Evolutionary conservation across 2,888 invertebrate genomes (phyloP), one percentile per base, ranked within the genome.

Genomic region (Volucella bombylans): DNA sequence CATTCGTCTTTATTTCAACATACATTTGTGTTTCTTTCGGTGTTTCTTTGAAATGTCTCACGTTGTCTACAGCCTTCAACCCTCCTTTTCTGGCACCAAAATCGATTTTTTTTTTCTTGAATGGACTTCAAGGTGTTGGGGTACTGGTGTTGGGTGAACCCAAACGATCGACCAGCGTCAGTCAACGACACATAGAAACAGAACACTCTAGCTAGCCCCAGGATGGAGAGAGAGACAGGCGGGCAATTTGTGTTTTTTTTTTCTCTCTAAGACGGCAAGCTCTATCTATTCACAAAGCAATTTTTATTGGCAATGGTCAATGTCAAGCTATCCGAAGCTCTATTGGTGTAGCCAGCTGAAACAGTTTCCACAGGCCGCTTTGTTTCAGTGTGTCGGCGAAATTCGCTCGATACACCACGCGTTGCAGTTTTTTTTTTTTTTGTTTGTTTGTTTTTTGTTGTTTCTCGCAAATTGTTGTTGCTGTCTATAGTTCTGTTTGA

Each of bases 231-330:
- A 55, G 54, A n/a, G 45, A 61, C 6, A 45, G 39, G 31, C 72
- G 49, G 54, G 62, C 72, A 65, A 71, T 18, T 1, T 18, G 18
- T 18, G 2, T 18, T 18, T 18, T 18, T 18, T 18, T 18, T 18
- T 18, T 18, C 1, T 18, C 2, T 18, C 2, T 18, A 18, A 18
- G 18, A 18, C 18, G 54, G 62, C 77, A 65, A 71, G 52, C 41
- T 50, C 73, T 72, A 72, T 65, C 64, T 72, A 68, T 68, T 64
- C 76, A 81, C 76, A 67, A 71, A 81, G 77, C 73, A 78, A 83
- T 85, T 85, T 77, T 85, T 81, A 85, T 85, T 80, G 85, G 76
- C 81, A 80, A 77, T 77, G 85, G 85, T 80, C 85, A 85, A 85
- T 80, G 85, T 76, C 85, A 85, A 85, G 81, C 74, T 57, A 15